Conservation (phyloP, 1,140 invertebrate genomes). For the Pollicipes pollicipes region DNA sequence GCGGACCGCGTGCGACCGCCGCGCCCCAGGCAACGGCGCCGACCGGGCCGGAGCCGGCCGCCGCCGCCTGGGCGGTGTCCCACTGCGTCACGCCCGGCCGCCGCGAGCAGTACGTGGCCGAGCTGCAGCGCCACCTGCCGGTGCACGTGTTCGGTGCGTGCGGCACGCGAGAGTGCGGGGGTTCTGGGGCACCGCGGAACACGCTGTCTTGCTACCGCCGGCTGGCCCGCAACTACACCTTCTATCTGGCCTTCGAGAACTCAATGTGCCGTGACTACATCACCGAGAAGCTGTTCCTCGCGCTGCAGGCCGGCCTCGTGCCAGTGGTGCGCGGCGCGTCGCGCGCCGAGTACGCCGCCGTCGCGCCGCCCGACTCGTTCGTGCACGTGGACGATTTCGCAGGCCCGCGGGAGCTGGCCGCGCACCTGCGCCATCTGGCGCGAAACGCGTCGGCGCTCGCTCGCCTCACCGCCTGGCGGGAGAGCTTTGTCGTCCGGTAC, state of each 20-base stretch:
- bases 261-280: slow-evolving; percentile 27
- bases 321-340: slow-evolving; percentile 89
- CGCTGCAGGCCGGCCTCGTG: slow-evolving; percentile 24
- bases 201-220: slow-evolving; percentile 21
- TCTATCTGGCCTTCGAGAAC: slow-evolving; percentile 26
- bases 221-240: slow-evolving; percentile 22
- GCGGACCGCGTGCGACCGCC: background rate
- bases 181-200: no score
- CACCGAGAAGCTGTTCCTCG: slow-evolving; percentile 26
- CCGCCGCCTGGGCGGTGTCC: slow-evolving; percentile 29
- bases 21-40: no score
- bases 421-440: slow-evolving; percentile 55
- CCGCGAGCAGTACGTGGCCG: slow-evolving; percentile 20
- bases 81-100: slow-evolving; percentile 21
- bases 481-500: no score
- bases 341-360: slow-evolving; percentile 65
- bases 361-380: slow-evolving; percentile 66
- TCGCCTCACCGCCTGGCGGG: no score
- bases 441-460: no score
- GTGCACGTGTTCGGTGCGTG: slow-evolving; percentile 26
- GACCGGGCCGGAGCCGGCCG: background rate
- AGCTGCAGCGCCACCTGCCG: slow-evolving; percentile 20
- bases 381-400: slow-evolving; percentile 88
- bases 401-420: slow-evolving; percentile 58
- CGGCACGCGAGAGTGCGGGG: slow-evolving; percentile 21